phyloP scores from a whole-genome alignment of 2,113 vertebrate genomes.

The Megalops atlanticus region DNA sequence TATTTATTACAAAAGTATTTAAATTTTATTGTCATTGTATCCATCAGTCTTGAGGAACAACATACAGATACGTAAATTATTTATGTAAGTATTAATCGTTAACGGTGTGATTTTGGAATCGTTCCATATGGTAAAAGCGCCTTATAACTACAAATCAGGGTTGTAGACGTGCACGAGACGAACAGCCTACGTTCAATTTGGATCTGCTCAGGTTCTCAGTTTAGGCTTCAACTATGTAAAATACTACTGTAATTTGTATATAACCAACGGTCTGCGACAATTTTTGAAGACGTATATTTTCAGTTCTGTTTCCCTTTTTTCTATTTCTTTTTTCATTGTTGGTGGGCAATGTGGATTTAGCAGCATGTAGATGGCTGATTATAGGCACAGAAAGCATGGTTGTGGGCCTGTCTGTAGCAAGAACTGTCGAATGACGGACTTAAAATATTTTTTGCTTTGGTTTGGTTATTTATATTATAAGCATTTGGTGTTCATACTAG shows the following conservation, averaged over 20 bases:
- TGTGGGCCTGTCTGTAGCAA: neutral
- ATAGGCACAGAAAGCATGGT: neutral
- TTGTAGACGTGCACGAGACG: constrained; percentile 29
- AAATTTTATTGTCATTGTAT: constrained; percentile 64
- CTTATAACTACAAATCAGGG: constrained; percentile 65
- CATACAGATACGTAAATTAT: constrained; percentile 54
- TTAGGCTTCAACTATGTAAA: constrained; percentile 35
- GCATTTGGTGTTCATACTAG: neutral
- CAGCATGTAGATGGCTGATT: neutral
- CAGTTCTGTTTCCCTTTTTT: neutral
- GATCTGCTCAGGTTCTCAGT: constrained; percentile 63
- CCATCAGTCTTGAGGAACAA: constrained; percentile 45
- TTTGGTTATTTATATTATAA: neutral
- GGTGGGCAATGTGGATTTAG: neutral
- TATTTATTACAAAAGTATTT: constrained; percentile 76
- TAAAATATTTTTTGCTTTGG: too few species aligned
- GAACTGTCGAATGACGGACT: neutral
- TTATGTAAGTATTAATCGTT: constrained; percentile 50
- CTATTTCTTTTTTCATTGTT: neutral
- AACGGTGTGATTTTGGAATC: constrained; percentile 38
- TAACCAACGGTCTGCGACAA: constrained; percentile 30
- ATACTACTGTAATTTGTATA: constrained; percentile 29
- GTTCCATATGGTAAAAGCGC: constrained; percentile 50
- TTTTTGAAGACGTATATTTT: constrained; percentile 19
- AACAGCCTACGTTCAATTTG: constrained; percentile 39